Conservation (phyloP, 2,113 vertebrate genomes). For the Actenoides lindsayi region DNA sequence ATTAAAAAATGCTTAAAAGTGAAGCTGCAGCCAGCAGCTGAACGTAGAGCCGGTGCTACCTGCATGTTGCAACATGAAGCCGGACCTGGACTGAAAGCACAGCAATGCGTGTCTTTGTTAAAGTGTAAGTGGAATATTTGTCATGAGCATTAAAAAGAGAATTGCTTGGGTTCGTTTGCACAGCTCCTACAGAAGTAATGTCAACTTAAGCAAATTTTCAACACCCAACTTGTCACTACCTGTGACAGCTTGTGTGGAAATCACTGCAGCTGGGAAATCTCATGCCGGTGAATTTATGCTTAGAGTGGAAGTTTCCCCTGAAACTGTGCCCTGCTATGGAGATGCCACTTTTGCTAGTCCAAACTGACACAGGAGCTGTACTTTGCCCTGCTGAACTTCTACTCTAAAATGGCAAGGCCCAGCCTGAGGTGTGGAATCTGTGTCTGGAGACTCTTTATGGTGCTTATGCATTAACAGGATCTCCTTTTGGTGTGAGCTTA, state of each 20-base stretch:
- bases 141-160: not conserved
- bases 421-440: not conserved
- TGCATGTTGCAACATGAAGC: not conserved
- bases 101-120: not conserved
- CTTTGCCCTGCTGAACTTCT: not conserved
- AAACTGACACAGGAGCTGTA: not conserved
- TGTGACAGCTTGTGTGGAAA: not conserved
- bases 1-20: not conserved
- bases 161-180: not conserved
- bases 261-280: not conserved
- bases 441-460: not conserved
- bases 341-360: not conserved
- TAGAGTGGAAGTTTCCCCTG: not conserved
- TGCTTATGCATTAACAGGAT: not conserved
- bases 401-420: not conserved
- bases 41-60: not conserved
- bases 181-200: not conserved
- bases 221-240: not conserved
- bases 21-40: not conserved
- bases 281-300: not conserved
- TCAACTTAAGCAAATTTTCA: not conserved
- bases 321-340: not conserved
- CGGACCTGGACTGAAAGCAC: not conserved
- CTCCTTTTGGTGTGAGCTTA: not conserved
- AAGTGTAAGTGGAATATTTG: not conserved